Percentiles rank a stretch among this genome's conserved stretches.
phyloP scores from a whole-genome alignment of 2,113 vertebrate genomes.

The Scophthalmus maximus region DNA sequence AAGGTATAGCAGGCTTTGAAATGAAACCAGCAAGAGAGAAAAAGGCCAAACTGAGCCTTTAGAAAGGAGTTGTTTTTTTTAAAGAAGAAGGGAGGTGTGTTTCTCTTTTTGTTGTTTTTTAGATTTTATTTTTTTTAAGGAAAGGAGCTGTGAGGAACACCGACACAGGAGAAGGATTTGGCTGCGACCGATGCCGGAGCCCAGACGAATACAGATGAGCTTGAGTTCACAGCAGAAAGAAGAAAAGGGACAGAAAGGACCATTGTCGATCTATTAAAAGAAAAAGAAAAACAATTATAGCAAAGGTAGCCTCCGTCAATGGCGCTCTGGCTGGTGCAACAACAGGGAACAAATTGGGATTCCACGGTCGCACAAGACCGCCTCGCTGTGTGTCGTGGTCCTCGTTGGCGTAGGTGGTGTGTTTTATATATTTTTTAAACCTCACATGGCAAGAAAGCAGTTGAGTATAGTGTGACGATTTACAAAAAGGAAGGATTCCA shows the following conservation, averaged over 20 bases:
- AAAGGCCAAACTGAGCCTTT: constrained; percentile 4
- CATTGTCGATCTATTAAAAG: constrained; percentile 13
- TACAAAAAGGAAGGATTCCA: background rate
- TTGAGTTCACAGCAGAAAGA: constrained; percentile 54
- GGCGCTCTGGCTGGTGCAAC: constrained; percentile 53
- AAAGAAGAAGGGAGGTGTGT: background rate
- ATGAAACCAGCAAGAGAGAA: constrained; percentile 16
- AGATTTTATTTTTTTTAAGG: constrained; percentile 32
- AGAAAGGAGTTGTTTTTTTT: constrained; percentile 9
- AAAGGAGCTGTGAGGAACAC: constrained; percentile 42
- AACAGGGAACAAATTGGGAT: constrained; percentile 71
- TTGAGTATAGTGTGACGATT: background rate
- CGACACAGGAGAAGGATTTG: constrained; percentile 63
- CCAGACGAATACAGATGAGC: constrained; percentile 68
- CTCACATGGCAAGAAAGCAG: background rate
- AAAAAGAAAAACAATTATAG: constrained; percentile 39
- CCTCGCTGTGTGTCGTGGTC: constrained; percentile 19
- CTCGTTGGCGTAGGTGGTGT: constrained; percentile 25
- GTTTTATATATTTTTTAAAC: constrained; percentile 9
- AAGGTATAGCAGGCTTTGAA: constrained; percentile 29
- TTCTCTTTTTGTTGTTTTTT: constrained; percentile 8
- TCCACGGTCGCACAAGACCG: constrained; percentile 61
- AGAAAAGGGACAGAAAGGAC: constrained; percentile 36
- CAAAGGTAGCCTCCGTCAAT: constrained; percentile 51
- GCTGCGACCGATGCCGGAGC: constrained; percentile 49